Percentiles rank a stretch among this genome's conserved stretches.
Evolutionary conservation across 2,888 invertebrate species (phyloP).

Genomic region (Antheraea yamamai): DNA sequence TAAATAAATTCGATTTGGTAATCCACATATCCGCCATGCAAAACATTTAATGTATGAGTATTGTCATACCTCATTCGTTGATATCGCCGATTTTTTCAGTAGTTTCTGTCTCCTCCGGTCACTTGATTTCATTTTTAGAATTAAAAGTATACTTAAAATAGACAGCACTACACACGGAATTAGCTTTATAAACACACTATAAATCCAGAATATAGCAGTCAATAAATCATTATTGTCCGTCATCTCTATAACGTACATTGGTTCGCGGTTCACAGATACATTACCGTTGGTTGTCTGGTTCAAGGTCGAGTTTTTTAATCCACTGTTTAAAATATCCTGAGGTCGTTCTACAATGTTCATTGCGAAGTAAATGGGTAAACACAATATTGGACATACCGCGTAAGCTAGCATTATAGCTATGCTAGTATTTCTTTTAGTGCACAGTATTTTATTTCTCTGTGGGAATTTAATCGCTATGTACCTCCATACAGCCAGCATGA

Average conservation of each 20-base stretch:
- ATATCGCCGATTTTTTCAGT: constrained; percentile 73
- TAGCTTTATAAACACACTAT: constrained; percentile 95
- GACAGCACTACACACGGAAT: constrained; percentile 95
- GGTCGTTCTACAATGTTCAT: constrained; percentile 84
- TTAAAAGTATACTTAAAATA: constrained; percentile 88
- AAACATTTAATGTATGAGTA: not conserved
- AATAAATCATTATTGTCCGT: constrained; percentile 84
- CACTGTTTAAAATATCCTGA: constrained; percentile 28
- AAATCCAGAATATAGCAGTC: constrained; percentile 93
- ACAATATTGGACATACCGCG: constrained; percentile 90
- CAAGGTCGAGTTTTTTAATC: constrained; percentile 45
- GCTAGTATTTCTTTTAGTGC: constrained; percentile 89
- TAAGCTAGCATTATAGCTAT: constrained; percentile 90
- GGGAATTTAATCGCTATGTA: constrained; percentile 94
- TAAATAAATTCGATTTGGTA: not conserved
- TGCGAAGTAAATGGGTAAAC: constrained; percentile 91
- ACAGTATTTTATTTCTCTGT: constrained; percentile 90
- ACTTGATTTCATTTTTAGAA: constrained; percentile 89
- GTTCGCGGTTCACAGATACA: constrained; percentile 57
- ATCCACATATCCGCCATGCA: not conserved
- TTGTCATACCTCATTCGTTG: constrained; percentile 62
- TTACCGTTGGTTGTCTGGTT: constrained; percentile 50
- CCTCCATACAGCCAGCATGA: constrained; percentile 95
- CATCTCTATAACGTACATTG: constrained; percentile 85
- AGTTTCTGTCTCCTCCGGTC: constrained; percentile 89